Conservation (phyloP, 2,888 invertebrate species). For the Stenodema calcarata region DNA sequence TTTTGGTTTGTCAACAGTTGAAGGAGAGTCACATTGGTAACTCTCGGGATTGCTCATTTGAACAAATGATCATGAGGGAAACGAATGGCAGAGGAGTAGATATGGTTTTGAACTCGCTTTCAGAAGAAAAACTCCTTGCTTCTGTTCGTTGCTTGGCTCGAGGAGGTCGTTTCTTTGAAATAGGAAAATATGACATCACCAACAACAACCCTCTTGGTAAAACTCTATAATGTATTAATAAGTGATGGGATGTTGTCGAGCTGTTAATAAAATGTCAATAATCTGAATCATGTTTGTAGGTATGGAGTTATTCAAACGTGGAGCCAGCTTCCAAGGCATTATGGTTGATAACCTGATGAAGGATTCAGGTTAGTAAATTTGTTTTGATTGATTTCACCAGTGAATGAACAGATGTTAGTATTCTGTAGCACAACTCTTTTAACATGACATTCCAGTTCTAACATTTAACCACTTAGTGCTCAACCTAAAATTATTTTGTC, state of each 20-base stretch:
- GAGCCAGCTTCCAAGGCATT: conserved; percentile 78
- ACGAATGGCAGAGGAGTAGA: conserved; percentile 91
- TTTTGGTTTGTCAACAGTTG: conserved; percentile 61
- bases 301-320: conserved; percentile 73
- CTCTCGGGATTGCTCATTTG: conserved; percentile 86
- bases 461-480: no score
- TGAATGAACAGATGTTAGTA: no score
- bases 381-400: no score
- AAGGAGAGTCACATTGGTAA: conserved; percentile 78
- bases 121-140: conserved; percentile 87
- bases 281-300: conserved; percentile 57
- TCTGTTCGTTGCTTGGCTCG: conserved; percentile 69
- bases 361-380: neutral
- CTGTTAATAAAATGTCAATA: no score
- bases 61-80: conserved; percentile 78
- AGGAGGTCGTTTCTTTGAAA: conserved; percentile 79
- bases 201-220: conserved; percentile 69
- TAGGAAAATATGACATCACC: conserved; percentile 83
- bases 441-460: no score
- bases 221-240: no score
- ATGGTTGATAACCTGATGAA: conserved; percentile 73
- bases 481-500: no score
- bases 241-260: no score
- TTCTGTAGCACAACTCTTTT: no score
- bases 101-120: conserved; percentile 86